Percentiles rank a stretch among this genome's conserved stretches.
Conservation (phyloP, 2,113 vertebrate species). For the Athene noctua region DNA sequence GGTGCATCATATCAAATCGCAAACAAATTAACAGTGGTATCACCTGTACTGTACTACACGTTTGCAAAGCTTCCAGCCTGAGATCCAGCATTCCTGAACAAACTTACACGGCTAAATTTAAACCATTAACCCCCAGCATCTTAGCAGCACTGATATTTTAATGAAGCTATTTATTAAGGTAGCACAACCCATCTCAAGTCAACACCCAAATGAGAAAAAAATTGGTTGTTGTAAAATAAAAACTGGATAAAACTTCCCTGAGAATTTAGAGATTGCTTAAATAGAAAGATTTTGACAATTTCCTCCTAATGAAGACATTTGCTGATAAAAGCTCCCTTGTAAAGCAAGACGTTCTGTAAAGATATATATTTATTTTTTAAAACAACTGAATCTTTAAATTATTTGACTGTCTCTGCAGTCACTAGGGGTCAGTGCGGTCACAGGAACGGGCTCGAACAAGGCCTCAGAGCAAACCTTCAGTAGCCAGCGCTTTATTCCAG, state of each 20-base stretch:
- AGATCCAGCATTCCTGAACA: not conserved
- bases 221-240: too few relatives aligned
- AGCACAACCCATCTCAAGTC: not conserved
- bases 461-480: not conserved
- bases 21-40: not conserved
- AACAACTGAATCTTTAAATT: not conserved
- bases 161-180: not conserved
- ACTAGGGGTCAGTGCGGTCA: conserved; percentile 51
- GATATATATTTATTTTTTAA: not conserved
- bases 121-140: not conserved
- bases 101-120: not conserved
- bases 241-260: too few relatives aligned
- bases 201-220: not conserved
- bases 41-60: not conserved
- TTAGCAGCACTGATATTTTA: not conserved
- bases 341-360: not conserved
- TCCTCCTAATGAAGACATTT: not conserved
- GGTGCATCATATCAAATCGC: not conserved
- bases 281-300: not conserved
- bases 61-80: not conserved
- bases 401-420: not conserved
- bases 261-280: too few relatives aligned
- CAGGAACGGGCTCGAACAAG: not conserved
- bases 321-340: not conserved
- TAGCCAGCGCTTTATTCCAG: rapidly evolving